A percentile compares a stretch with the other conserved stretches of the same genome.
Conservation (phyloP, 64 coral and sea anemone species). For the Pocillopora damicornis region DNA sequence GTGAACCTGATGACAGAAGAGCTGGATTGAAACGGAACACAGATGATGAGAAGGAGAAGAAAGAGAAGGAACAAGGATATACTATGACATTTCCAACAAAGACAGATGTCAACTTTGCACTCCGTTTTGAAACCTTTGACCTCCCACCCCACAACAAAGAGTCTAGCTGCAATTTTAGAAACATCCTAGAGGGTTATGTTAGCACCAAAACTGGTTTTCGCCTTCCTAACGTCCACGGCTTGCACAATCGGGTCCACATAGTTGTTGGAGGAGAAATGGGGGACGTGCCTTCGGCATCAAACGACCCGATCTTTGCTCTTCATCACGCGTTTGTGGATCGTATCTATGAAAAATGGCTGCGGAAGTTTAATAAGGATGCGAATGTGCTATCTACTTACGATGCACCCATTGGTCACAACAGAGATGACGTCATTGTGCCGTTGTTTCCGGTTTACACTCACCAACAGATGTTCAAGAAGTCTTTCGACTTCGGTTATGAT, state of each 20-base stretch:
- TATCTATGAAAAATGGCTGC: slow-evolving; percentile 55
- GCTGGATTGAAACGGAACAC: neutral
- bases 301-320: slow-evolving; percentile 47
- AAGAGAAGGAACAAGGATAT: neutral
- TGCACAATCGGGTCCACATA: slow-evolving; percentile 55
- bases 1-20: neutral
- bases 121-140: slow-evolving; percentile 50
- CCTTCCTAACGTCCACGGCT: slow-evolving; percentile 14
- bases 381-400: neutral
- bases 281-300: slow-evolving; percentile 44
- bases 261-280: slow-evolving; percentile 32
- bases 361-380: slow-evolving; percentile 41
- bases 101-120: slow-evolving; percentile 43
- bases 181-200: slow-evolving; percentile 37
- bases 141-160: slow-evolving; percentile 32
- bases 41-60: neutral
- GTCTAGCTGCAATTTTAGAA: slow-evolving; percentile 51
- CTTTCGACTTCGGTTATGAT: slow-evolving; percentile 65
- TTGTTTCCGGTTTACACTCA: slow-evolving; percentile 66
- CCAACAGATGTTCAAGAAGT: slow-evolving; percentile 66
- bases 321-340: slow-evolving; percentile 58
- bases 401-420: slow-evolving; percentile 66
- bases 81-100: slow-evolving; percentile 47
- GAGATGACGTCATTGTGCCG: slow-evolving; percentile 44
- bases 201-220: slow-evolving; percentile 40